Base-by-base conservation (phyloP, 2,113 vertebrate genomes). In the mouse (Mus musculus) region DNA sequence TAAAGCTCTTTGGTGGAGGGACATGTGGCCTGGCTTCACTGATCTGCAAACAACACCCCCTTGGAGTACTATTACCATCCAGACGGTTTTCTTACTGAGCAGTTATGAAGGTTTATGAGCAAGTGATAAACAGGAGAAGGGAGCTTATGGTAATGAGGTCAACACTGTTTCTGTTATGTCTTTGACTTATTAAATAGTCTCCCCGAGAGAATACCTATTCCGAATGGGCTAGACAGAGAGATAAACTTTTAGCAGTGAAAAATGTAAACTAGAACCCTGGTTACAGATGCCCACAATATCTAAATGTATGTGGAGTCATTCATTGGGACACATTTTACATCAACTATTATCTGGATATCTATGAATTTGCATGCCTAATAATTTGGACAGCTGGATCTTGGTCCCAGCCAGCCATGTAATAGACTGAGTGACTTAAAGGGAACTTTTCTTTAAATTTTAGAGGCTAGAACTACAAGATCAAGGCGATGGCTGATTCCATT, bases 31-130 rank as follows among this genome's bases (percentile, higher is more conserved):
- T 78, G 81, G 96, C 91, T 97, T 94, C 28, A 20, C 93, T 95
- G 96, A 98, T 97, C 95, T 96, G 97, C 94, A 95, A 85, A 93
- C 90, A 89, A 80, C 46, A 46, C 63, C 92, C 92, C 96, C 93
- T 98, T 77, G 72, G 97, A 98, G 97, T 63, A 71, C 93, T 92
- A 95, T 98, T 97, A 98, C 92, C 97, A 92, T 92, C 92, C 91
- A 97, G 73, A 96, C 73, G 91, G 97, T 88, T 98, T 97, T 96
- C 97, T 96, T 98, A 97, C 97, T 95, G 91, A 93, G 92, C 84
- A 95, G 84, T 96, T 97, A 95, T 89, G 97, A 98, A 98, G 95
- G 88, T 98, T 98, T 98, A 98, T 97, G 98, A 97, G 86, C 95
- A 96, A 91, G 84, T 96, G 96, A 93, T 98, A 98, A 98, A 97